A percentile compares a stretch with the other conserved stretches of the same genome.
Conservation (phyloP, 2,797 vertebrate species). For the Poecilia velifera region DNA sequence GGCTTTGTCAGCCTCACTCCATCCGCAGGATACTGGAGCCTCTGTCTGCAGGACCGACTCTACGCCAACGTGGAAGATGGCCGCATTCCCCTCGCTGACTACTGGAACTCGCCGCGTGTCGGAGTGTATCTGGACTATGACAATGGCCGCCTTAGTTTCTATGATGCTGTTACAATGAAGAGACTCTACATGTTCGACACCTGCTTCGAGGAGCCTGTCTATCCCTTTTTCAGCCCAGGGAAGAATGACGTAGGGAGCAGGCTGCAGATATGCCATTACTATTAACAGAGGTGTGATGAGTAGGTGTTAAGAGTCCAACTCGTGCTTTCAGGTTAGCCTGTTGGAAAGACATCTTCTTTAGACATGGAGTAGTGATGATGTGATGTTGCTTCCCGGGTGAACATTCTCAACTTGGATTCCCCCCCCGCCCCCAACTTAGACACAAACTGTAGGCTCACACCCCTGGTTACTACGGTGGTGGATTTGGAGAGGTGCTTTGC, state of each 20-base stretch:
- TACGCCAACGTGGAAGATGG: conserved; percentile 84
- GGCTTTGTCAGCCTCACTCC: conserved; percentile 83
- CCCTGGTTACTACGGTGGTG: conserved; percentile 15
- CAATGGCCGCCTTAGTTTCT: conserved; percentile 81
- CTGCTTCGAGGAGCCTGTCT: conserved; percentile 81
- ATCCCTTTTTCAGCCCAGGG: conserved; percentile 85
- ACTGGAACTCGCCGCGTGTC: conserved; percentile 84
- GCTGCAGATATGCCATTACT: conserved; percentile 85
- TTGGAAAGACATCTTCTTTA: conserved; percentile 18
- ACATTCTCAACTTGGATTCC: not conserved
- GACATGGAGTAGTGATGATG: not conserved
- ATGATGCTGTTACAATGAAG: conserved; percentile 85
- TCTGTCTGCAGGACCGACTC: conserved; percentile 83
- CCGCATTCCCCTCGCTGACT: conserved; percentile 80
- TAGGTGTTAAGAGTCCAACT: not conserved
- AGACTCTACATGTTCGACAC: conserved; percentile 82
- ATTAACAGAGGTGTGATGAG: conserved; percentile 59
- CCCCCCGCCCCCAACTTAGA: conserved; percentile 26
- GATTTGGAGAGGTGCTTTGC: conserved; percentile 46
- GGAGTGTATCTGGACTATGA: conserved; percentile 85
- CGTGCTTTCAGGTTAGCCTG: conserved; percentile 17
- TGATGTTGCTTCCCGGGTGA: conserved; percentile 8
- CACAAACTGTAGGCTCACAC: conserved; percentile 59
- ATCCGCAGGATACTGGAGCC: conserved; percentile 83
- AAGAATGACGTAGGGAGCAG: conserved; percentile 84